Percentiles rank a stretch among this genome's conserved stretches.
These are phyloP conservation scores for Orestias chungarensis DNA, from an alignment of 2,797 vertebrate genomes.

Conservation along the genomic window DNA sequence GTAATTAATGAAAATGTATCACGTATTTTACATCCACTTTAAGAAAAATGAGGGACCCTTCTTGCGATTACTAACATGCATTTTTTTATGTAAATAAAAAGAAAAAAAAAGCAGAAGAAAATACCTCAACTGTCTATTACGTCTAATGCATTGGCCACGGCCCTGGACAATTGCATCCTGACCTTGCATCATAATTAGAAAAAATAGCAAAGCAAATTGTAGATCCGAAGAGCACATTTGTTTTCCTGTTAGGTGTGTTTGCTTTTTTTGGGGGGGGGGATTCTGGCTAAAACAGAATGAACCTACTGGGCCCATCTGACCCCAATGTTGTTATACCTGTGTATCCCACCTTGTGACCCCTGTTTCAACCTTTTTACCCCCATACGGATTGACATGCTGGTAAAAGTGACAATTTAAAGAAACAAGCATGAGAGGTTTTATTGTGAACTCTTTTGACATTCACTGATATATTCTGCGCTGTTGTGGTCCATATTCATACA, in stretches of 20 bases:
- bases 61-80: constrained; percentile 66
- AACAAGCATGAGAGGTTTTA: constrained; percentile 81
- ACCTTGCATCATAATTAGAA: constrained; percentile 43
- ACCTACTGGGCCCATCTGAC: constrained; percentile 89
- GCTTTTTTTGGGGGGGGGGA: constrained; percentile 93
- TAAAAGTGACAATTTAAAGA: constrained; percentile 53
- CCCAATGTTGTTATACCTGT: constrained; percentile 60
- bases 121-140: constrained; percentile 82
- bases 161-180: constrained; percentile 72
- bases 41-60: constrained; percentile 77
- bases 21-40: constrained; percentile 55
- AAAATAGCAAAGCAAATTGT: constrained; percentile 77
- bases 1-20: constrained; percentile 62
- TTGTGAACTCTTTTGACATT: constrained; percentile 85
- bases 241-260: constrained; percentile 84
- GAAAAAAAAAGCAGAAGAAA: constrained; percentile 77
- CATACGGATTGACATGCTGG: constrained; percentile 86
- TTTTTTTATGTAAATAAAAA: constrained; percentile 45
- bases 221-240: constrained; percentile 90
- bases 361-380: constrained; percentile 34
- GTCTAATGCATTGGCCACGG: constrained; percentile 75
- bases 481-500: constrained; percentile 98
- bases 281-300: constrained; percentile 88
- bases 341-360: constrained; percentile 33
- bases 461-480: constrained; percentile 92